A percentile compares a stretch with the other conserved stretches of the same genome.
Evolutionary conservation across 2,797 vertebrate genomes (phyloP).

Genomic region (Sibirionetta formosa): DNA sequence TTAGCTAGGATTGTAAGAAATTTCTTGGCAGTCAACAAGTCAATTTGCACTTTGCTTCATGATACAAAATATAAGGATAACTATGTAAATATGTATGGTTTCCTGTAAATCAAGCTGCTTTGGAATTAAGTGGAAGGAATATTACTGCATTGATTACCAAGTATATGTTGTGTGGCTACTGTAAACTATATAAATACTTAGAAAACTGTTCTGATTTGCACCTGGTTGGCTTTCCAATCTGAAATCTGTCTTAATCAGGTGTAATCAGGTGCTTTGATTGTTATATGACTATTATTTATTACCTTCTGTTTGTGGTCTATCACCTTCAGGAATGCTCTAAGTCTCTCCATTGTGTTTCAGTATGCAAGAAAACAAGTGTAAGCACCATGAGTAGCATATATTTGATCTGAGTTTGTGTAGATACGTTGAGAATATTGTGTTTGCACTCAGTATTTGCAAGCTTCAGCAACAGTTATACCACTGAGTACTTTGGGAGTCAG

Average conservation of each 20-base stretch:
- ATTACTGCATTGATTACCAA: background rate
- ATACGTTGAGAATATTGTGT: background rate
- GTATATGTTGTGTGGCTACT: background rate
- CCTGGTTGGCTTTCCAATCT: background rate
- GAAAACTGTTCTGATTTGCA: background rate
- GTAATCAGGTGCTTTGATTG: background rate
- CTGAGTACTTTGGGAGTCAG: background rate
- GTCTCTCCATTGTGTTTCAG: background rate
- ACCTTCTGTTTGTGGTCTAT: background rate
- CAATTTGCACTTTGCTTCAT: background rate
- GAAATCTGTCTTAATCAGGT: background rate
- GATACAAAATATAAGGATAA: background rate
- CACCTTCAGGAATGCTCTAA: background rate
- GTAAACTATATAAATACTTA: background rate
- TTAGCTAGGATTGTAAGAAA: background rate
- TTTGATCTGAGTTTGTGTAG: background rate
- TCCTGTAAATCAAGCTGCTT: background rate
- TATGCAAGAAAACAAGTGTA: background rate
- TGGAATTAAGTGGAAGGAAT: background rate
- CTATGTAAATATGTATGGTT: background rate
- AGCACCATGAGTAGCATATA: rapidly evolving
- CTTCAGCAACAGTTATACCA: background rate
- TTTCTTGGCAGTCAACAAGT: background rate
- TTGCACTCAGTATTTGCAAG: background rate
- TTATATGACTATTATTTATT: background rate